Percentiles rank a stretch among this genome's conserved stretches.
These are phyloP conservation scores for Patella vulgata DNA, from an alignment of 1,140 invertebrate genomes.

Conservation along the genomic window DNA sequence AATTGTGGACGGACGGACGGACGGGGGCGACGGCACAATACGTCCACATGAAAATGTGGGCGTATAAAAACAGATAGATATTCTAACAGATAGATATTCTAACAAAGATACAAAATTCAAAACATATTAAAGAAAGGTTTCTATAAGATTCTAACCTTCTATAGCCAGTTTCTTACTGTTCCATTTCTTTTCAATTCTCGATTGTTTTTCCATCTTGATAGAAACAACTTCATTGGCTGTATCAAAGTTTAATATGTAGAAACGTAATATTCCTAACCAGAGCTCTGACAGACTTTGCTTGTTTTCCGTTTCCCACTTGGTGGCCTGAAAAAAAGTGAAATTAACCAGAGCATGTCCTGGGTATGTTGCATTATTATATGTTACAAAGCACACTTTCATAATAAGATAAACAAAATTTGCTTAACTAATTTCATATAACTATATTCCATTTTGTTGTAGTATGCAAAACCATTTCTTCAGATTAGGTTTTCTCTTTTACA, in stretches of 20 bases:
- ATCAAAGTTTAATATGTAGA: conserved; percentile 67
- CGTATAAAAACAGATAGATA: too few species aligned
- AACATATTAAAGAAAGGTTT: conserved; percentile 1
- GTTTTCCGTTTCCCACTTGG: conserved; percentile 48
- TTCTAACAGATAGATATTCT: too few species aligned
- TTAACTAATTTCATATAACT: too few species aligned
- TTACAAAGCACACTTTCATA: too few species aligned
- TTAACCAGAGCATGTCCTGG: neutral
- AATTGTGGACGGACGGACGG: too few species aligned
- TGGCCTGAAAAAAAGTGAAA: conserved; percentile 23
- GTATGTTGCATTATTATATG: too few species aligned
- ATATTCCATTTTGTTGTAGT: too few species aligned
- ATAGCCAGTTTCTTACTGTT: conserved; percentile 67
- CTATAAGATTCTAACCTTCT: conserved; percentile 64
- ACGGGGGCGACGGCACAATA: too few species aligned
- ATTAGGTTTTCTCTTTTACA: too few species aligned
- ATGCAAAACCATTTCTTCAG: too few species aligned
- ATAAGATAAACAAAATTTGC: too few species aligned
- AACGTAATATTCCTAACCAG: conserved; percentile 68
- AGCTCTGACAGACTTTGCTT: conserved; percentile 59
- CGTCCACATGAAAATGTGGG: too few species aligned
- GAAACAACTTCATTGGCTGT: conserved; percentile 63
- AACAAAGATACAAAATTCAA: neutral
- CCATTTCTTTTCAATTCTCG: conserved; percentile 65
- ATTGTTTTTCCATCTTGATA: conserved; percentile 56